Evolutionary conservation across 2,888 invertebrate species (phyloP), one percentile per base, ranked within the genome.

Genomic region (Ceraclea dissimilis): DNA sequence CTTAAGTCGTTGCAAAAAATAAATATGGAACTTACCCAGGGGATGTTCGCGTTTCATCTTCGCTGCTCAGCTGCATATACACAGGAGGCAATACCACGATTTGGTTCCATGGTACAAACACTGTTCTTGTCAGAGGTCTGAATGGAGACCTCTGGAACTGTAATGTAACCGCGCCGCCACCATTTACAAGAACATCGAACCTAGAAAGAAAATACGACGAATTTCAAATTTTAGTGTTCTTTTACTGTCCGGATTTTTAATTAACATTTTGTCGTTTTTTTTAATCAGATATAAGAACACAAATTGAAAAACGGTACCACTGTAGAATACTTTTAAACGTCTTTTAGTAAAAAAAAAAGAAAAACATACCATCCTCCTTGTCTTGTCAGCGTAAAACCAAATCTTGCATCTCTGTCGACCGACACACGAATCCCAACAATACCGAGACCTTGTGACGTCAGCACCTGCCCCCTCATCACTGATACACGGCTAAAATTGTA

Each of bases 151-250:
- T 81, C 71, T 95, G 93, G 78, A 99, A 96, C 75, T 95, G 93
- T 63, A 99, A 79, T 18, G 93, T 95, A 56, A 99, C 94, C 1
- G 96, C 95, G 31, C 96, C 96, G 49, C 98, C 99, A 16, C 99
- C 99, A 74, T 99, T 98, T 60, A 99, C 97, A 68, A 99, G 79
- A 58, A 99, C 90, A 77, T 99, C 99, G 80, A 98, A 99, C 89
- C 96, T 96, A 71, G 11, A 54, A 22, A 31, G 5, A 44, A 11
- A 31, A 31, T 31, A n/a, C n/a, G n/a, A n/a, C n/a, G n/a, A n/a
- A n/a, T n/a, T n/a, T n/a, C n/a, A n/a, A n/a, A n/a, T n/a, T n/a
- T n/a, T n/a, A n/a, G n/a, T n/a, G 44, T 44, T 26, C n/a, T n/a
- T n/a, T n/a, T n/a, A n/a, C n/a, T n/a, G n/a, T n/a, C n/a, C n/a